Conservation (phyloP, 2,113 vertebrate species). For the Psittacus erithacus region DNA sequence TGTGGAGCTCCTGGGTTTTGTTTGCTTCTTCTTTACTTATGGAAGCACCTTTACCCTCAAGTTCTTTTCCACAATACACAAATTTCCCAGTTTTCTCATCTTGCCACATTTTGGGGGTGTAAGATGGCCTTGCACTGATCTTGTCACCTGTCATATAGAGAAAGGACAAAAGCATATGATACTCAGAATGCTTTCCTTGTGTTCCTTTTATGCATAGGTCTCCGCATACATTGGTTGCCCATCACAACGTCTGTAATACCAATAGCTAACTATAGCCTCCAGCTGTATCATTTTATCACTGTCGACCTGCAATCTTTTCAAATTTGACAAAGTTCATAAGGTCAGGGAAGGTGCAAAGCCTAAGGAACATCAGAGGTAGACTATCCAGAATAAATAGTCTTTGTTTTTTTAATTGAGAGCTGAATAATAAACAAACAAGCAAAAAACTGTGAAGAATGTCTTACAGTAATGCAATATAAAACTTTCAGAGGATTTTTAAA, state of each 20-base stretch:
- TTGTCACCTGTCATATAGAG: neutral
- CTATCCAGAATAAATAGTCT: neutral
- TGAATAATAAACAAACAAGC: neutral
- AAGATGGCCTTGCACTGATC: neutral
- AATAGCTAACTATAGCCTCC: neutral
- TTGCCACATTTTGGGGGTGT: neutral
- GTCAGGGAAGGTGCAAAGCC: neutral
- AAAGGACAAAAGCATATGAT: neutral
- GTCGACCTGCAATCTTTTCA: neutral
- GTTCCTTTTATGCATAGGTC: neutral
- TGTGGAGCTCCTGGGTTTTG: neutral
- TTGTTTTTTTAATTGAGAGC: neutral
- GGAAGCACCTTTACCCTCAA: neutral
- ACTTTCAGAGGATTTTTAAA: neutral
- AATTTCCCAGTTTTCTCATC: neutral
- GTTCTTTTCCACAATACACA: accelerated
- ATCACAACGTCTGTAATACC: neutral
- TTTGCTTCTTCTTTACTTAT: neutral
- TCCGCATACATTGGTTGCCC: neutral
- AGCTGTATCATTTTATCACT: neutral
- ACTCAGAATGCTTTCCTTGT: neutral
- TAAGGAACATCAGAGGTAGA: neutral
- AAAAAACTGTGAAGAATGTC: neutral
- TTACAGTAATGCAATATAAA: neutral
- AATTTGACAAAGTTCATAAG: neutral